These are phyloP conservation scores for Cryptoprocta ferox DNA, from an alignment of 2,797 vertebrate genomes.

Conservation along the genomic window DNA sequence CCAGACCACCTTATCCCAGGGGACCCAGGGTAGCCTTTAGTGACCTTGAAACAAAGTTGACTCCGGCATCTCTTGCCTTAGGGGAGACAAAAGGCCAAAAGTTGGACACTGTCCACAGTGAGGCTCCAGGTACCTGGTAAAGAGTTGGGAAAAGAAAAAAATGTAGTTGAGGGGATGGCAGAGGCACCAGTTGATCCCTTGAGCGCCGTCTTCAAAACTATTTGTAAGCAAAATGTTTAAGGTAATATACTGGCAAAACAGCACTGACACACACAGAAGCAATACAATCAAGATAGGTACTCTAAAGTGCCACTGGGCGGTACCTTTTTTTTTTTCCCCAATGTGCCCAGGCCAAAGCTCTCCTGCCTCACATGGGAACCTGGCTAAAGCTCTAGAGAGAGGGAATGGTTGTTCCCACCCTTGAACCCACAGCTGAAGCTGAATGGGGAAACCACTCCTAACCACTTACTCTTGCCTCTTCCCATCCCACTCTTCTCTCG, in stretches of 20 bases:
- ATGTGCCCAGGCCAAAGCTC: background rate
- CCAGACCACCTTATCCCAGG: background rate
- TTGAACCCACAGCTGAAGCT: conserved; percentile 1
- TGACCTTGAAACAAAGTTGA: background rate
- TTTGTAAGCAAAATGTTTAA: conserved; percentile 24
- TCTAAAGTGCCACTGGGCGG: background rate
- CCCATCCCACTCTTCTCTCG: background rate
- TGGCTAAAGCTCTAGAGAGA: background rate
- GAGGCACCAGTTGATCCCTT: background rate
- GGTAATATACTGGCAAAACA: background rate
- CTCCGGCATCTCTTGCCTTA: background rate
- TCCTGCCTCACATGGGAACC: background rate
- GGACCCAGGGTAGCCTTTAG: background rate
- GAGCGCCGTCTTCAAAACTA: conserved; percentile 16
- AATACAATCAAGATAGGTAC: background rate
- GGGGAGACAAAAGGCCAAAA: background rate
- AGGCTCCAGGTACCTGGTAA: background rate
- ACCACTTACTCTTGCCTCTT: background rate
- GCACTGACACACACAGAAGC: background rate
- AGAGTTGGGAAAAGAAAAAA: background rate
- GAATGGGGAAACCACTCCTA: background rate
- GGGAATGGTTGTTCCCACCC: background rate
- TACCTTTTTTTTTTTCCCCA: background rate
- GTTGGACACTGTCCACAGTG: background rate
- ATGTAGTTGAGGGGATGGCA: background rate